Evolutionary conservation across 2,797 vertebrate species (phyloP).

Genomic region (Gallinago nigripennis): DNA sequence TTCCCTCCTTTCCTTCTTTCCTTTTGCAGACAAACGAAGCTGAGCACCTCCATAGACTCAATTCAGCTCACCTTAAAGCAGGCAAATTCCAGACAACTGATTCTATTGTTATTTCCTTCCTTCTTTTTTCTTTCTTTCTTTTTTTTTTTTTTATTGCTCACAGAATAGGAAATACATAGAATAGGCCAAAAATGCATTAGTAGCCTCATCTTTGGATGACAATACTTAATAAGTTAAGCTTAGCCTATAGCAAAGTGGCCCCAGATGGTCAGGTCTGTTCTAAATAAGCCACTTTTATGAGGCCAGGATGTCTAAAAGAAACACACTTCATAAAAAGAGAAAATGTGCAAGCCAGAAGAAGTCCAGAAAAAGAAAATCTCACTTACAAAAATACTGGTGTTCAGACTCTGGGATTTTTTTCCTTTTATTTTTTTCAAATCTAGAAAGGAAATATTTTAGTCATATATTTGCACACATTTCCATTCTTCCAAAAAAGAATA

Average conservation of each 20-base stretch:
- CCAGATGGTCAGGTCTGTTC: slow-evolving; percentile 47
- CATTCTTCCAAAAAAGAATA: slow-evolving; percentile 32
- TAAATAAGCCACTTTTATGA: slow-evolving; percentile 51
- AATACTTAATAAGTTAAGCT: slow-evolving; percentile 28
- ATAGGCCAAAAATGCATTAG: not conserved
- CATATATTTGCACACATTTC: slow-evolving; percentile 12
- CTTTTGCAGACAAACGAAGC: not conserved
- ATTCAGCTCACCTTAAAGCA: not conserved
- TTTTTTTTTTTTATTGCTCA: not conserved
- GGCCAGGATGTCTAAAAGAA: slow-evolving; percentile 42
- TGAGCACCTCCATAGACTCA: not conserved
- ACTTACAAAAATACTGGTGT: slow-evolving; percentile 32
- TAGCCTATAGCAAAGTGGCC: slow-evolving; percentile 16
- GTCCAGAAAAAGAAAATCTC: slow-evolving; percentile 21
- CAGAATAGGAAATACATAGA: not conserved
- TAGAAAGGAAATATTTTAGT: slow-evolving; percentile 18
- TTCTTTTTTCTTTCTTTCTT: not conserved
- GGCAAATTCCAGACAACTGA: not conserved
- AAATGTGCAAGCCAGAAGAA: slow-evolving; percentile 49
- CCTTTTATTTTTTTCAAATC: not conserved
- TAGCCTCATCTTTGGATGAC: slow-evolving; percentile 11
- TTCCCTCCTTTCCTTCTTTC: not conserved
- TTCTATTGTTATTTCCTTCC: not conserved
- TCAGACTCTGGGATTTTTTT: not conserved
- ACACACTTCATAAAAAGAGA: slow-evolving; percentile 51